Evolutionary conservation across 1,140 invertebrate genomes (phyloP).

Genomic region (Phenacoccus solenopsis): DNA sequence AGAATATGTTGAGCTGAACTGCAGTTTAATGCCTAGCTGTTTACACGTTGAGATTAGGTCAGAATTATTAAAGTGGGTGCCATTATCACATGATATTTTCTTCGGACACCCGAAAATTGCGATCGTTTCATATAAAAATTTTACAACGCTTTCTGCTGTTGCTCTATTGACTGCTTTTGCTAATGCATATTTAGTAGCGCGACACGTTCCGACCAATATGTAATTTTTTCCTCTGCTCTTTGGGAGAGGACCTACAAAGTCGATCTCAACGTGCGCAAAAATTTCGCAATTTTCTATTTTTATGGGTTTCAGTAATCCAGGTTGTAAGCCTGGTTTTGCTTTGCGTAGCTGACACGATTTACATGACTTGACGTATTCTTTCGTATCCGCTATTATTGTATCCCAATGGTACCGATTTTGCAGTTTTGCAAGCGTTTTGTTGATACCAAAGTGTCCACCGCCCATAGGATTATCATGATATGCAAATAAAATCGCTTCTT

Average conservation of each 20-base stretch:
- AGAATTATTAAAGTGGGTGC: conserved; percentile 9
- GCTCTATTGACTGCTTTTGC: neutral
- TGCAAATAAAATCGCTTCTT: too few species aligned
- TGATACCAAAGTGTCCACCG: too few species aligned
- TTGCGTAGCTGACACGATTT: conserved; percentile 6
- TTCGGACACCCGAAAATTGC: neutral
- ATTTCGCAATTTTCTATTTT: neutral
- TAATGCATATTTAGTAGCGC: neutral
- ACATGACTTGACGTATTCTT: too few species aligned
- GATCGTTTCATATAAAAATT: neutral
- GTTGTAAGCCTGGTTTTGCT: neutral
- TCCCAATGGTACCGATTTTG: too few species aligned
- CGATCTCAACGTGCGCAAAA: neutral
- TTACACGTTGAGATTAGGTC: neutral
- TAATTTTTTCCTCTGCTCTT: neutral
- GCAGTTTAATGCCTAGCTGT: conserved; percentile 5
- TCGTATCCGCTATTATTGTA: too few species aligned
- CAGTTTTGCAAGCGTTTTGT: too few species aligned
- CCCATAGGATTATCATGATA: too few species aligned
- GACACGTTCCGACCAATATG: neutral
- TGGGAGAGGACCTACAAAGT: conserved; percentile 12
- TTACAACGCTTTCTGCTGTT: neutral
- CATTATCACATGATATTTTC: conserved; percentile 9
- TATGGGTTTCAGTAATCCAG: conserved; percentile 14
- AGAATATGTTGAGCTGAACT: neutral